Conservation (phyloP, 2,888 invertebrate genomes). For the Papilio elwesi region DNA sequence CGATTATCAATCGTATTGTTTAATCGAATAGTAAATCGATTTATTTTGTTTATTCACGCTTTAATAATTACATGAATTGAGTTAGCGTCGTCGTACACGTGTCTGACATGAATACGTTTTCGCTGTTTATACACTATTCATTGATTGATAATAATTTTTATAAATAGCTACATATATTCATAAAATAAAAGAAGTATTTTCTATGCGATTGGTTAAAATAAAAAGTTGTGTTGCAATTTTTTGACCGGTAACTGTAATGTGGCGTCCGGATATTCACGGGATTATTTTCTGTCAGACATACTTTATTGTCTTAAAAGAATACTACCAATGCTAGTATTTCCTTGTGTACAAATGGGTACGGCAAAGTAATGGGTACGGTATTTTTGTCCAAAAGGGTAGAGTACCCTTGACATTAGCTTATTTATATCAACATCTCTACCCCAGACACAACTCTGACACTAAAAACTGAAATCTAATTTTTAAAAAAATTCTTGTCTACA, state of each 20-base stretch:
- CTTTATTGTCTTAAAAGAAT: too few relatives aligned
- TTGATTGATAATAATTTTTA: background rate
- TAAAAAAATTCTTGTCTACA: too few relatives aligned
- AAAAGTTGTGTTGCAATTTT: background rate
- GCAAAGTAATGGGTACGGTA: too few relatives aligned
- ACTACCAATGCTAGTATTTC: too few relatives aligned
- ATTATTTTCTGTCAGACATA: too few relatives aligned
- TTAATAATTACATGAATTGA: slow-evolving; percentile 59
- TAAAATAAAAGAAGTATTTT: background rate
- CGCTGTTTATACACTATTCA: background rate
- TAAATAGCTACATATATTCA: background rate
- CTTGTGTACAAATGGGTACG: too few relatives aligned
- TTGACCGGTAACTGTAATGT: background rate
- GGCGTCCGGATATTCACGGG: too few relatives aligned
- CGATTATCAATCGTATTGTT: slow-evolving; percentile 69
- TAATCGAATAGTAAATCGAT: slow-evolving; percentile 57
- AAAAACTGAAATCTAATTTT: too few relatives aligned
- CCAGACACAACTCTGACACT: too few relatives aligned
- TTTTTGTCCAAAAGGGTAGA: too few relatives aligned
- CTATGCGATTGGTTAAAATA: background rate
- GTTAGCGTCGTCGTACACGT: slow-evolving; percentile 33
- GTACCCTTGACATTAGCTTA: too few relatives aligned
- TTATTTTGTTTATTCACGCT: slow-evolving; percentile 61
- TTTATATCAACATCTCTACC: too few relatives aligned
- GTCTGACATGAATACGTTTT: slow-evolving; percentile 13